Conservation (phyloP, 2,113 vertebrate genomes). For the Lagopus muta region DNA sequence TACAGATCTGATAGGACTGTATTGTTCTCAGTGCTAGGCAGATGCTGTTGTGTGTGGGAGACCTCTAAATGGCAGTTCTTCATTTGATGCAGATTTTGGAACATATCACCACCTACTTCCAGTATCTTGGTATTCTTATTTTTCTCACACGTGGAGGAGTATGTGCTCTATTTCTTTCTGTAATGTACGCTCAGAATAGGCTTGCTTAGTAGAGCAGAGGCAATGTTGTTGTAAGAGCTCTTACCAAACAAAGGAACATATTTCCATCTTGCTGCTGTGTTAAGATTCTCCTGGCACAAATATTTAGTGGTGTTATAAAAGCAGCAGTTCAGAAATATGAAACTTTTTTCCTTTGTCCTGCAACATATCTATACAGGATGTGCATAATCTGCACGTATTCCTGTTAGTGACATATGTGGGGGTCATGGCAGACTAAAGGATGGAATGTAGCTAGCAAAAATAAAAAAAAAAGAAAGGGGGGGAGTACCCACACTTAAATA, state of each 20-base stretch:
- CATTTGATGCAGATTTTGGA: background rate
- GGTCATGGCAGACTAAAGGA: background rate
- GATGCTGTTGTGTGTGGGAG: background rate
- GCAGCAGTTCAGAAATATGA: background rate
- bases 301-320: background rate
- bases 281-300: background rate
- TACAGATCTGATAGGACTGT: background rate
- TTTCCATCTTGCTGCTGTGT: background rate
- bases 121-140: slow-evolving; percentile 8
- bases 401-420: background rate
- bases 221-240: background rate
- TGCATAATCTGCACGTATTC: background rate
- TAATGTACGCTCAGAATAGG: background rate
- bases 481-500: background rate
- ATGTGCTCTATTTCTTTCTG: background rate
- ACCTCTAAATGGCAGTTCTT: background rate
- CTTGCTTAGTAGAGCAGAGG: background rate
- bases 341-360: background rate
- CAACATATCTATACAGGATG: background rate
- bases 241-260: background rate
- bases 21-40: background rate
- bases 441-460: accelerated
- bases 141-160: background rate
- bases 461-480: background rate
- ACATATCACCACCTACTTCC: background rate